Evolutionary conservation across 92 coral and sea anemone genomes (phyloP), one percentile per base, ranked within the genome.

Genomic region (Palythoa grandiflora): DNA sequence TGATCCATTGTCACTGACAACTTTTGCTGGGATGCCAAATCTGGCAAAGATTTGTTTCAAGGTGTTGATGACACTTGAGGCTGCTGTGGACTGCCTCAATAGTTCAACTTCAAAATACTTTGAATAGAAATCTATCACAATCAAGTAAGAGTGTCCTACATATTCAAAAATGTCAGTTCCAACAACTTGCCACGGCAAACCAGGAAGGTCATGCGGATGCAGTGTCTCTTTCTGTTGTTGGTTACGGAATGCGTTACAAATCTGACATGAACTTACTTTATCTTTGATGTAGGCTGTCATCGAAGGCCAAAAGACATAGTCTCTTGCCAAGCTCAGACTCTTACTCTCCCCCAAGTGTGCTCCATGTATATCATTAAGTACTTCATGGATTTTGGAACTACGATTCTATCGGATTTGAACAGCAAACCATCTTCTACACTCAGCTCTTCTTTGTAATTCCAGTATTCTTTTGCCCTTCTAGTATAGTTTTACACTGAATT

Each of bases 311-410:
- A 90, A 91, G 1, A 87, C 89, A 63, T 74, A 87, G 40, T 87
- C 90, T 79, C 91, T 55, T 0, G 74, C 89, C 66, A 88, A 88
- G 38, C 57, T 37, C 9, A 91, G 77, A 68, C 90, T 80, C 68
- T 89, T 91, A 9, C 73, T 87, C 52, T 92, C 94, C 16, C 92
- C 91, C 78, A 90, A 28, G 75, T 87, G 95, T 54, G 95, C 93
- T 51, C 95, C 91, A 83, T 93, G 93, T 37, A 90, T 88, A 38
- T 90, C 89, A 40, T 73, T 73, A 3, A 84, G 47, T 12, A 84
- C 71, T 21, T 93, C 79, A 74, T 47, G 1, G 59, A 1, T 14
- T 35, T 15, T 47, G 79, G 59, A 12, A 74, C 79, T 9, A 74
- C 35, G 5, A 74, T 20, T 74, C 60, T 47, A 40, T 72, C 77